These are phyloP conservation scores for Drosophila ambigua DNA, from an alignment of 1,140 invertebrate species.

Conservation along the genomic window DNA sequence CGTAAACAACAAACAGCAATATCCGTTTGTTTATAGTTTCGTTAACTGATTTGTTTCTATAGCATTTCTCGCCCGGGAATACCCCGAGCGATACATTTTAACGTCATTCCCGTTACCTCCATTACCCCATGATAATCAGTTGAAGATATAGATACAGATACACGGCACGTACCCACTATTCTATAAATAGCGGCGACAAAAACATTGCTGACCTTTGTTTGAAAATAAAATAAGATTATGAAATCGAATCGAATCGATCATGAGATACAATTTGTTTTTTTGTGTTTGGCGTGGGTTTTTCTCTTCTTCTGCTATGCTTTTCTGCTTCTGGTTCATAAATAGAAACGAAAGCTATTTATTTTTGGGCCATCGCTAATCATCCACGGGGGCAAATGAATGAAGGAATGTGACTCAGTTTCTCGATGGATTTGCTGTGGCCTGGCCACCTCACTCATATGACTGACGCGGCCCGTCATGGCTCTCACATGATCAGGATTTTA, in stretches of 20 bases:
- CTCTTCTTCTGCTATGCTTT: not conserved
- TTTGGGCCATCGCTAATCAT: conserved; percentile 26
- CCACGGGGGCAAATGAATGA: too few relatives aligned
- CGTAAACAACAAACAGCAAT: conserved; percentile 67
- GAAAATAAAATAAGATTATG: conserved; percentile 53
- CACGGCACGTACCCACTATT: not conserved
- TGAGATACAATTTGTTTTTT: conserved; percentile 1
- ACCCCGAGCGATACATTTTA: conserved; percentile 16
- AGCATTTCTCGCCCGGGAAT: conserved; percentile 28
- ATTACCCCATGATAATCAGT: conserved; percentile 23
- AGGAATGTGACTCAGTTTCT: too few relatives aligned
- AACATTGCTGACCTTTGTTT: conserved; percentile 62
- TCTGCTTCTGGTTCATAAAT: not conserved
- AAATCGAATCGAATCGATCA: conserved; percentile 59
- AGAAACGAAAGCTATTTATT: conserved; percentile 40
- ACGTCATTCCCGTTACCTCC: conserved; percentile 28
- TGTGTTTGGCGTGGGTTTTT: conserved; percentile 3
- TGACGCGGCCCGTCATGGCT: not conserved
- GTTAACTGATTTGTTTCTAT: conserved; percentile 56
- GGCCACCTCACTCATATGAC: conserved; percentile 26
- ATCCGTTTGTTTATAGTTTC: conserved; percentile 58
- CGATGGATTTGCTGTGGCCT: not conserved
- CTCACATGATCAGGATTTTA: conserved; percentile 31
- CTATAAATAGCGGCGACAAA: conserved; percentile 56
- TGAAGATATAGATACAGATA: conserved; percentile 7